These are phyloP conservation scores for Sitta carolinensis DNA, from an alignment of 2,797 vertebrate genomes.

Conservation along the genomic window DNA sequence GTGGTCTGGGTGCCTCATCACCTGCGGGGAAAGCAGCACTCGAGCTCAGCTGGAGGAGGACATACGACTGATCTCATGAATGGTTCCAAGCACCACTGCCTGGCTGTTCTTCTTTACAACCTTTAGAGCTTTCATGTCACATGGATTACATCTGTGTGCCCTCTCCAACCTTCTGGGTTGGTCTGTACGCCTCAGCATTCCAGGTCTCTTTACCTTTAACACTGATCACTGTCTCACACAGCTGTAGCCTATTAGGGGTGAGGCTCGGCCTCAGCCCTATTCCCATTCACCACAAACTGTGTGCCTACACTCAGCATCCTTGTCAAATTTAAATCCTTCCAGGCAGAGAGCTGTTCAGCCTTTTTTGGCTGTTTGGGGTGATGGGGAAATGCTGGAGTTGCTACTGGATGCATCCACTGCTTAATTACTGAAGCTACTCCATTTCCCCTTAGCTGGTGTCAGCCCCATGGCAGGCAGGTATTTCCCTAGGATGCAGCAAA, in stretches of 20 bases:
- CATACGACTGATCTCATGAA: too few species aligned
- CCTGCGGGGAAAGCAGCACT: constrained; percentile 69
- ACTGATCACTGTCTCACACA: too few species aligned
- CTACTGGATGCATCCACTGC: neutral
- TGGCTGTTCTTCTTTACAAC: too few species aligned
- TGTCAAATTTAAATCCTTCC: neutral
- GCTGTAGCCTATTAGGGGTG: too few species aligned
- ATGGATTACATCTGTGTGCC: too few species aligned
- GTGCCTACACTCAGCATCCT: rapidly evolving
- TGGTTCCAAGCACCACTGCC: too few species aligned
- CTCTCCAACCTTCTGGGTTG: too few species aligned
- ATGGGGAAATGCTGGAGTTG: neutral
- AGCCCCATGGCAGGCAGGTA: neutral
- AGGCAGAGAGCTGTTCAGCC: neutral
- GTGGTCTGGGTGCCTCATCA: constrained; percentile 95
- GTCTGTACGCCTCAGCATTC: too few species aligned
- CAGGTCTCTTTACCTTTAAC: too few species aligned
- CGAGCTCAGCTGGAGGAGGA: neutral
- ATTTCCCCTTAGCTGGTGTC: rapidly evolving
- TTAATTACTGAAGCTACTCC: neutral
- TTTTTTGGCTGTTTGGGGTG: neutral
- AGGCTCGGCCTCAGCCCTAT: too few species aligned
- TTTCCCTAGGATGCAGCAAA: rapidly evolving
- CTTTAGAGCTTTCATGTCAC: too few species aligned
- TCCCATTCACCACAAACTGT: too few species aligned